Base-by-base conservation (phyloP, 2,113 vertebrate genomes). In the Bettongia penicillata region DNA sequence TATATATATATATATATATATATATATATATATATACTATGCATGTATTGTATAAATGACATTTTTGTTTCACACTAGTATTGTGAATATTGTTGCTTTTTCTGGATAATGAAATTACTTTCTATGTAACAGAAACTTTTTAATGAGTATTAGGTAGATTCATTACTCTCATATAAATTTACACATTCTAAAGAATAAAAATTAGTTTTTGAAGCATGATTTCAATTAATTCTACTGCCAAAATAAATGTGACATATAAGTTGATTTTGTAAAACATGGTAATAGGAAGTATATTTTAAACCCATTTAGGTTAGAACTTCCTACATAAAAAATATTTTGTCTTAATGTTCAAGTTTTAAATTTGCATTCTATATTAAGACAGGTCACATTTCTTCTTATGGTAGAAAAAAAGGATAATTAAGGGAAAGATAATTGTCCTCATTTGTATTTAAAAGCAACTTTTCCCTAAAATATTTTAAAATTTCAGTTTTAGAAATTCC, bases 31-130 rank as follows among this genome's bases (percentile, higher is more conserved):
- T 68, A 47, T 53, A 16, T 95, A 24, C 53, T 97, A 92, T 97
- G 97, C 57, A 77, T 11, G n/a, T n/a, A 1, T 51, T 55, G n/a
- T 53, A 48, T 95, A 91, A 77, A 68, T 50, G 93, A 68, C 7
- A 26, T 52, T 97, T 96, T 97, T 98, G 14, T 93, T 91, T 68
- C 37, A 68, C 14, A 4, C 0, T 90, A 93, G 22, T 84, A 91
- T 48, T 48, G 3, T 48, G 48, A 48, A 48, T 48, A 49, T 94
- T 84, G 93, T 7, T 97, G 28, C 95, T n/a, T 98, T 98, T 95
- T 95, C 94, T 97, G 89, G 53, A 95, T 97, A 97, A 97, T 95
- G 90, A 97, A 97, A 97, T 97, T 94, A 96, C n/a, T 97, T 28
- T 95, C 92, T 91, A 47, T 95, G 98, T 94, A 97, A 96, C 89